Conservation (phyloP, 2,797 vertebrate genomes). For the Anas bahamensis region DNA sequence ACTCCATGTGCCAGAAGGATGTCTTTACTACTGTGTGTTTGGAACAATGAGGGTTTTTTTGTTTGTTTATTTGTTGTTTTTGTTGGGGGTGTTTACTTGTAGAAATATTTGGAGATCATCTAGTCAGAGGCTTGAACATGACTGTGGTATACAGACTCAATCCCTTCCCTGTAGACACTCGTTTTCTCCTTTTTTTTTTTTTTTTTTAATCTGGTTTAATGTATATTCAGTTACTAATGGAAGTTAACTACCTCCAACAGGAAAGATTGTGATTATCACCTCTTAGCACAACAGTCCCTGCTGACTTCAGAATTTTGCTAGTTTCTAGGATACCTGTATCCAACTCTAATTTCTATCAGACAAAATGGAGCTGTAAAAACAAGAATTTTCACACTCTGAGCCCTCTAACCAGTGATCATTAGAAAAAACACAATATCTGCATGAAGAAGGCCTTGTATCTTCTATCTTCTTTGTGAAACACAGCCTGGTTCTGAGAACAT, state of each 20-base stretch:
- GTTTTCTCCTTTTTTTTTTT: neutral
- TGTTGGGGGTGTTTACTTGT: neutral
- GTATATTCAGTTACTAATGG: neutral
- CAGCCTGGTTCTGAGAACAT: neutral
- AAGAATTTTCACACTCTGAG: neutral
- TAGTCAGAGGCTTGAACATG: neutral
- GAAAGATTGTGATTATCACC: neutral
- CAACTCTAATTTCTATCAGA: neutral
- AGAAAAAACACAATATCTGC: neutral
- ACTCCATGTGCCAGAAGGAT: rapidly evolving
- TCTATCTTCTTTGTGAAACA: neutral
- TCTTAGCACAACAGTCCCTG: neutral
- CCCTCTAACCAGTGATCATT: neutral
- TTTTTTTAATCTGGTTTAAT: neutral
- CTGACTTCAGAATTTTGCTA: neutral
- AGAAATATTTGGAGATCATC: neutral
- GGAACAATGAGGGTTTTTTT: neutral
- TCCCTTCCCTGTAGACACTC: neutral
- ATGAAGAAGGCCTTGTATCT: neutral
- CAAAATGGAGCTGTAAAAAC: neutral
- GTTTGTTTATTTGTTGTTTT: neutral
- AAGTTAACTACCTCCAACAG: neutral
- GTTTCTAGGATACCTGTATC: neutral
- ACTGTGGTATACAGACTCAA: neutral
- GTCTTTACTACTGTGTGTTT: neutral